These are phyloP conservation scores for Luperina nickerlii DNA, from an alignment of 2,888 invertebrate species.

Conservation along the genomic window DNA sequence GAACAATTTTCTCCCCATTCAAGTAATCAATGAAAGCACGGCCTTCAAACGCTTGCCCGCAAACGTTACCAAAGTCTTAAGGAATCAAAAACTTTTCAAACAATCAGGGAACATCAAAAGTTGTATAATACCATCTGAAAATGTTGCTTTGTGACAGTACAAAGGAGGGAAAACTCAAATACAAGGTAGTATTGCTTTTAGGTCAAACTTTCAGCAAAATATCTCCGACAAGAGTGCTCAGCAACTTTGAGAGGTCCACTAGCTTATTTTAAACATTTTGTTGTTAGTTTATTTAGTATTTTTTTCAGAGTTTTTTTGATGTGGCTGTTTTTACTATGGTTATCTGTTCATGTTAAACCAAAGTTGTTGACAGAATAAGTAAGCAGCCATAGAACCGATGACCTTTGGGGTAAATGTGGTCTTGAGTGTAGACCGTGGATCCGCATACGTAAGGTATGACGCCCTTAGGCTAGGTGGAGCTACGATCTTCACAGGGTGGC, in stretches of 20 bases:
- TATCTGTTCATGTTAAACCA: no score
- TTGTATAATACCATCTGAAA: constrained; percentile 80
- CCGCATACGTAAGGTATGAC: no score
- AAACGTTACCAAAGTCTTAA: constrained; percentile 52
- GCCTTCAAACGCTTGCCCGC: constrained; percentile 20
- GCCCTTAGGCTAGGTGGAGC: not conserved
- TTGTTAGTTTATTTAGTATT: constrained; percentile 11
- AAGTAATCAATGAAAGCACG: constrained; percentile 49
- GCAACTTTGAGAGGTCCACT: constrained; percentile 51
- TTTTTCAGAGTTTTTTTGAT: not conserved
- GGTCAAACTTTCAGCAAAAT: constrained; percentile 72
- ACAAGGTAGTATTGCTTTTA: constrained; percentile 76
- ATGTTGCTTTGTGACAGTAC: constrained; percentile 75
- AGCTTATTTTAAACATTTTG: constrained; percentile 37
- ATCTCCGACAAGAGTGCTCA: constrained; percentile 70
- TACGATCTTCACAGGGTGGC: no score
- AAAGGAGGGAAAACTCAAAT: constrained; percentile 64
- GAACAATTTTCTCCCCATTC: constrained; percentile 28
- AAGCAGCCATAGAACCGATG: no score
- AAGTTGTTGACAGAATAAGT: not conserved
- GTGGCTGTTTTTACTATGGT: not conserved
- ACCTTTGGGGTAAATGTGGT: not conserved
- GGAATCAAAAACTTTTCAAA: constrained; percentile 70
- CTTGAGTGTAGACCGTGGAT: not conserved
- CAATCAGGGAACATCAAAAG: constrained; percentile 79